Evolutionary conservation across 2,797 vertebrate genomes (phyloP).

Genomic region (Lacerta agilis): DNA sequence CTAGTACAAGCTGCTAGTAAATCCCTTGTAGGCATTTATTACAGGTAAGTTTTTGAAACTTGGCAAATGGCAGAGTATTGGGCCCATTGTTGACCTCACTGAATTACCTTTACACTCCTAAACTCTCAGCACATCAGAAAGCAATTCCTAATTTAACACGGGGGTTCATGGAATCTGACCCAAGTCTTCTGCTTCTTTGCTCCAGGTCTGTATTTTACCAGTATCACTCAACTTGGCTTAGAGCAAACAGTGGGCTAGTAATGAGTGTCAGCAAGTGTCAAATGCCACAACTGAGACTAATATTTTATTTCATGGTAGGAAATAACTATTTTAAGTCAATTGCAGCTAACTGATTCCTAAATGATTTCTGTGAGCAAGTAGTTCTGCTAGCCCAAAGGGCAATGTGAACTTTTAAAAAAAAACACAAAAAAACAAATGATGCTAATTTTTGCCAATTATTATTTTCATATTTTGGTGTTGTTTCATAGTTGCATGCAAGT

Average conservation of each 20-base stretch:
- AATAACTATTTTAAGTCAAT: background rate
- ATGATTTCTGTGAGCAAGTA: background rate
- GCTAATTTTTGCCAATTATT: no score
- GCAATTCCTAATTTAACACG: background rate
- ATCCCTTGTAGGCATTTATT: background rate
- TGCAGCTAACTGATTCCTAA: background rate
- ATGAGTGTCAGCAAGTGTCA: background rate
- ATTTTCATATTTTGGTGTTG: background rate
- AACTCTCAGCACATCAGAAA: background rate
- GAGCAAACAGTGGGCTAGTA: background rate
- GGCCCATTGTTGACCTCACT: background rate
- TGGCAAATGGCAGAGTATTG: background rate
- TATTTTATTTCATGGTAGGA: background rate
- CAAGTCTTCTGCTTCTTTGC: background rate
- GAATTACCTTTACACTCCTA: background rate
- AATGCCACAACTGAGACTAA: background rate
- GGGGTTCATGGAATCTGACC: background rate
- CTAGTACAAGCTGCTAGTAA: background rate
- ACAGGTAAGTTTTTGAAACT: background rate
- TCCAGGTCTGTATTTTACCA: background rate
- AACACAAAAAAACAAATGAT: no score
- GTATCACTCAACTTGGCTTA: background rate
- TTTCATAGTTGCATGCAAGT: background rate
- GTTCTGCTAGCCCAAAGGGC: background rate
- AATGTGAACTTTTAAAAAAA: background rate